Evolutionary conservation across 2,888 invertebrate species (phyloP), one percentile per base, ranked within the genome.

Genomic region (Sycophila texana): DNA sequence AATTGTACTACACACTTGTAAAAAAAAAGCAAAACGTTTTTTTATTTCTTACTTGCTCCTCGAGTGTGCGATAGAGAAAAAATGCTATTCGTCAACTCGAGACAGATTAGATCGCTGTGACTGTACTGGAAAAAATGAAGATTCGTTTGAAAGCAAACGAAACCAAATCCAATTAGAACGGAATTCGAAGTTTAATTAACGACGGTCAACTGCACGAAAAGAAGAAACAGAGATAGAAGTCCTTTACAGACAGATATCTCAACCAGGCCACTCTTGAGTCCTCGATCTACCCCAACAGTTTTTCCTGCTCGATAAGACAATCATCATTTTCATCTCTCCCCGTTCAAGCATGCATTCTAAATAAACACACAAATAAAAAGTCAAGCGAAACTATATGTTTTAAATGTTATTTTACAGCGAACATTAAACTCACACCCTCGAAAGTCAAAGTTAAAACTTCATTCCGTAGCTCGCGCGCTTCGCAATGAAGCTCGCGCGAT

Each of bases 131-230:
- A 65, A 65, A 78, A 77, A 16, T 14, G 26, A 70, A 68, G 66
- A 58, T 80, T 79, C 72, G 75, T 53, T 74, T 72, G 67, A 3
- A 3, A 77, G 74, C 80, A 79, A 82, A 71, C 39, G 47, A 53
- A 65, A 80, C 82, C 86, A 86, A 87, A 87, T n/a, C 88, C 86
- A 88, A 88, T 88, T 88, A 88, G 84, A 85, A 83, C 82, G 87
- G 86, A 86, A 88, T 87, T 83, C 83, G 72, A 81, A 80, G 85
- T 86, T 87, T 85, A 86, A 87, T 87, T 85, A 84, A 84, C 84
- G 82, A 79, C 77, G 70, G 66, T 75, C 18, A 63, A 20, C 26
- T 12, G 55, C 55, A 55, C 57, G 16, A 58, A 58, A 70, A 20
- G 20, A 0, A 18, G 55, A 63, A 72, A 51, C 71, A 3, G 20